A percentile compares a stretch with the other conserved stretches of the same genome.
Conservation (phyloP, 1,140 invertebrate species). For the Chlorops oryzae region DNA sequence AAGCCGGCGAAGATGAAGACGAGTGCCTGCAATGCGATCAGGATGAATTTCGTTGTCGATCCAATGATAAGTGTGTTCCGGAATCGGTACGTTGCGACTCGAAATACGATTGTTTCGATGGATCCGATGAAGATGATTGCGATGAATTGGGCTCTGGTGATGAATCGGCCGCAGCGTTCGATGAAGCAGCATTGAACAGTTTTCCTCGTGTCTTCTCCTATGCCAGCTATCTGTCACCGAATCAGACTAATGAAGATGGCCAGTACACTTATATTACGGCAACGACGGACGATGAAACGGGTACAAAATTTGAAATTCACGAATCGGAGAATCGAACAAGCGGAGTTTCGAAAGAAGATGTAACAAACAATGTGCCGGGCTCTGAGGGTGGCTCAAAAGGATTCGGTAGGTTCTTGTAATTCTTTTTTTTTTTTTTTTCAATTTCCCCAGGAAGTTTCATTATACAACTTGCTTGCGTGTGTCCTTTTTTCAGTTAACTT, state of each 20-base stretch:
- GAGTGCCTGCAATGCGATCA: conserved; percentile 54
- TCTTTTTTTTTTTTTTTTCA: neutral
- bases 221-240: conserved; percentile 38
- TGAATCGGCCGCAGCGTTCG: conserved; percentile 25
- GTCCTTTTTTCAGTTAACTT: conserved; percentile 38
- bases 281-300: conserved; percentile 34
- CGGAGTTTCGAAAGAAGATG: conserved; percentile 26
- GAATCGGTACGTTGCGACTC: conserved; percentile 73
- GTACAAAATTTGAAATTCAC: conserved; percentile 34
- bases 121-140: conserved; percentile 69
- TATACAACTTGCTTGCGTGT: too few relatives aligned
- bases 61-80: conserved; percentile 61
- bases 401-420: conserved; percentile 28
- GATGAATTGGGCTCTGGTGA: conserved; percentile 31
- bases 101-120: conserved; percentile 70
- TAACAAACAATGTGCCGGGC: conserved; percentile 8
- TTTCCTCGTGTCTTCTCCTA: conserved; percentile 40
- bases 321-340: conserved; percentile 19
- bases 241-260: conserved; percentile 39
- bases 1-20: conserved; percentile 58
- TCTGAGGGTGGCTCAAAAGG: conserved; percentile 33
- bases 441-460: neutral
- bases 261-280: conserved; percentile 40
- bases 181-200: conserved; percentile 34
- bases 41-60: conserved; percentile 53